Conservation (phyloP, 2,113 vertebrate genomes). For the Heterotis niloticus region DNA sequence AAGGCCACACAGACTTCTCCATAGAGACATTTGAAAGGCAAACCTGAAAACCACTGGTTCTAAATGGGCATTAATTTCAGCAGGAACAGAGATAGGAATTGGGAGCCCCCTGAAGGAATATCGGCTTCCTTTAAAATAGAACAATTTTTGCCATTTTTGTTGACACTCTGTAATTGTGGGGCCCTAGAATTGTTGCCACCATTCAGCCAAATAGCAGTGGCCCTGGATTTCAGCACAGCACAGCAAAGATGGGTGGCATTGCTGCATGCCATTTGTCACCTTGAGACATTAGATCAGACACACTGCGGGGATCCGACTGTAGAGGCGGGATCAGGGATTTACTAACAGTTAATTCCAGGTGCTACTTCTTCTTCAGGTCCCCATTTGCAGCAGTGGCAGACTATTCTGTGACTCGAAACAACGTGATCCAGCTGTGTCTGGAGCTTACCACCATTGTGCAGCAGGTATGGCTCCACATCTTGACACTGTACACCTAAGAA, state of each 20-base stretch:
- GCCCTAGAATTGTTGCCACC: no score
- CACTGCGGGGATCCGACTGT: slow-evolving; percentile 24
- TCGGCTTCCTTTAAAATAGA: no score
- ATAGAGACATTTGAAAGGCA: neutral
- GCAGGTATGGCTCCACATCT: slow-evolving; percentile 67
- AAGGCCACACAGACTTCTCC: neutral
- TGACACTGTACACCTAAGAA: neutral
- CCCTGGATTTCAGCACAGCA: neutral
- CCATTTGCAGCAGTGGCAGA: slow-evolving; percentile 95
- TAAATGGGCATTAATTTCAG: neutral
- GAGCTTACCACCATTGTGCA: slow-evolving; percentile 94
- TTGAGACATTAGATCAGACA: neutral
- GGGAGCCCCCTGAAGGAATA: no score
- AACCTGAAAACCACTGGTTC: neutral
- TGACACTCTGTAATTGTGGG: no score
- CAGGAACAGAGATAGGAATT: no score
- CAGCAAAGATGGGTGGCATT: neutral
- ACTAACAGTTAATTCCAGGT: slow-evolving; percentile 72
- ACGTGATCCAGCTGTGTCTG: slow-evolving; percentile 94
- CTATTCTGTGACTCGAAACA: slow-evolving; percentile 90
- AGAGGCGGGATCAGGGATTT: slow-evolving; percentile 49
- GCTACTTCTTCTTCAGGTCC: slow-evolving; percentile 78
- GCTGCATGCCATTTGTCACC: neutral
- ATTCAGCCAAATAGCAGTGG: no score
- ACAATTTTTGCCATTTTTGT: no score